These are phyloP conservation scores for Xiphophorus hellerii DNA, from an alignment of 2,113 vertebrate genomes.

Conservation along the genomic window DNA sequence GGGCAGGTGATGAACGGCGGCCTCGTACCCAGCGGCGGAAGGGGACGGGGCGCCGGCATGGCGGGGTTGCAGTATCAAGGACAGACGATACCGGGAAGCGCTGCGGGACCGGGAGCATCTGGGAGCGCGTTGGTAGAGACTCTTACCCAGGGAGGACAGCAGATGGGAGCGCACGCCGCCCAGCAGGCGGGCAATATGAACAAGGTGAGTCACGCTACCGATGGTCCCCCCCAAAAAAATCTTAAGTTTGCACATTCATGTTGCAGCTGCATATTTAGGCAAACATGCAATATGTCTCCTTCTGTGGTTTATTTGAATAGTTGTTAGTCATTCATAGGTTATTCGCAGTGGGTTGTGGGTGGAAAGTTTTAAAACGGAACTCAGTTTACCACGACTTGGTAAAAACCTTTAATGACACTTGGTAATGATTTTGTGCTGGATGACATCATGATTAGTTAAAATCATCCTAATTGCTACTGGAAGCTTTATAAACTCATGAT, in stretches of 20 bases:
- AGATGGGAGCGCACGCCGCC: constrained; percentile 87
- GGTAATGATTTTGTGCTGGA: not conserved
- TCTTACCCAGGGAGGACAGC: constrained; percentile 90
- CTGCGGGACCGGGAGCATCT: constrained; percentile 71
- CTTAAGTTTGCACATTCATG: not conserved
- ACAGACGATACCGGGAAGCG: constrained; percentile 78
- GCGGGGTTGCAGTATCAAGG: constrained; percentile 89
- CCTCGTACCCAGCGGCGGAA: constrained; percentile 87
- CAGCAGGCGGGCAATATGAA: constrained; percentile 89
- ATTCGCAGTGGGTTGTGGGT: not conserved
- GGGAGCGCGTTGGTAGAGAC: constrained; percentile 94
- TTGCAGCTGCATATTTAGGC: not conserved
- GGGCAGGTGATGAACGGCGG: constrained; percentile 96
- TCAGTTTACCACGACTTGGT: not conserved
- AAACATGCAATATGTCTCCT: not conserved
- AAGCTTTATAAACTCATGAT: not conserved
- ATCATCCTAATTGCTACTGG: not conserved
- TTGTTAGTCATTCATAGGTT: not conserved
- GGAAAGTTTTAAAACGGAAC: not conserved
- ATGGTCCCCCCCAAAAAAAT: not conserved
- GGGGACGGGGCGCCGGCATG: constrained; percentile 85
- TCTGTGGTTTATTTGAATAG: not conserved
- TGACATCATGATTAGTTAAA: not conserved
- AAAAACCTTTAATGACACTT: not conserved
- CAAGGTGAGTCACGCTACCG: constrained; percentile 85